Percentiles rank a stretch among this genome's conserved stretches.
phyloP scores from a whole-genome alignment of 2,888 invertebrate genomes.

The Cerastoderma edule region DNA sequence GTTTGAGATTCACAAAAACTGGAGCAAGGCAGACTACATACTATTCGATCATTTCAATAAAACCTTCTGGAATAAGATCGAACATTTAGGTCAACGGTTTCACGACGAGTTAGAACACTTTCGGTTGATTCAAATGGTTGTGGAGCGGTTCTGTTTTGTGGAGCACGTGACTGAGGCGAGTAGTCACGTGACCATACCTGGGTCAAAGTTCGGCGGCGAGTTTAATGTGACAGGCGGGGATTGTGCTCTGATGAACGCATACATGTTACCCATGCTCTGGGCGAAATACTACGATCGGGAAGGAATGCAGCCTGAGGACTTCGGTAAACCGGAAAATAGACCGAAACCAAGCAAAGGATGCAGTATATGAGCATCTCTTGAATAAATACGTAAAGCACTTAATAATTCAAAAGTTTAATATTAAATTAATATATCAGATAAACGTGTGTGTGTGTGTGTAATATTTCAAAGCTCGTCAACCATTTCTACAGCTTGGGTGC shows the following conservation, averaged over 20 bases:
- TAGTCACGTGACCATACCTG: constrained; percentile 51
- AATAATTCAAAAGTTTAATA: no score
- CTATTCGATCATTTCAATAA: constrained; percentile 80
- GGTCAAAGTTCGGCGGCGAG: constrained; percentile 53
- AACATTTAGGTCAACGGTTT: constrained; percentile 68
- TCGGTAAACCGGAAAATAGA: constrained; percentile 33
- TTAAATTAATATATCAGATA: no score
- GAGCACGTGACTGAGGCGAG: constrained; percentile 44
- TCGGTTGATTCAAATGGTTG: constrained; percentile 56
- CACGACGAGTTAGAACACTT: constrained; percentile 70
- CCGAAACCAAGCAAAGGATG: constrained; percentile 54
- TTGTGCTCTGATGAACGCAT: constrained; percentile 65
- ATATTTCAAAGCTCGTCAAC: no score
- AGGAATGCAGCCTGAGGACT: constrained; percentile 42
- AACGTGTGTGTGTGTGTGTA: no score
- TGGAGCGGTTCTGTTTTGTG: constrained; percentile 64
- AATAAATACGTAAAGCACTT: no score
- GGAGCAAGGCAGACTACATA: constrained; percentile 77
- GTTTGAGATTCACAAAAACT: constrained; percentile 70
- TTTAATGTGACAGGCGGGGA: constrained; percentile 65
- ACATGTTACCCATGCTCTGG: constrained; percentile 63
- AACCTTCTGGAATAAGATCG: constrained; percentile 76
- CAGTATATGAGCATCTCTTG: constrained; percentile 34
- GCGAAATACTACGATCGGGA: constrained; percentile 60
- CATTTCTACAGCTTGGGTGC: no score